Evolutionary conservation across 2,797 vertebrate species (phyloP).

Genomic region (Enteromius viviparus): DNA sequence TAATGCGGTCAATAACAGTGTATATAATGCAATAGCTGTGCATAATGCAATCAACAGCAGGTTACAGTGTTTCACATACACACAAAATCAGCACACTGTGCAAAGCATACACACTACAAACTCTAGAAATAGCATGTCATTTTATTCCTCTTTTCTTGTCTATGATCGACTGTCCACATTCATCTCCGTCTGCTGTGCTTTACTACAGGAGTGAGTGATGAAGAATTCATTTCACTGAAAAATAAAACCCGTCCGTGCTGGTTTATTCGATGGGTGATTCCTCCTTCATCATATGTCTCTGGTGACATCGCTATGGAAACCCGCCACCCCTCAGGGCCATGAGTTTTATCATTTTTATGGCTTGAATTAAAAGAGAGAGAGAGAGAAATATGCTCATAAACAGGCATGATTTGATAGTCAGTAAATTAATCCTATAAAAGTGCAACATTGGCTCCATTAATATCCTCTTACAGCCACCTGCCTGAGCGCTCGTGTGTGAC

Average conservation of each 20-base stretch:
- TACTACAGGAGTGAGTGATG: conserved; percentile 54
- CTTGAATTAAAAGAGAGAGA: conserved; percentile 52
- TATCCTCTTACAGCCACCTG: conserved; percentile 21
- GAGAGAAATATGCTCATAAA: conserved; percentile 31
- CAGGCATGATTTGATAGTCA: conserved; percentile 41
- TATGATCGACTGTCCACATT: conserved; percentile 21
- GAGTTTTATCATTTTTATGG: conserved; percentile 56
- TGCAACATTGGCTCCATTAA: conserved; percentile 31
- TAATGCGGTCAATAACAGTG: background rate
- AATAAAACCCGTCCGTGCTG: conserved; percentile 41
- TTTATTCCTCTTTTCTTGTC: conserved; percentile 7
- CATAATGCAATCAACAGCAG: background rate
- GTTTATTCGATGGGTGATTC: conserved; percentile 65
- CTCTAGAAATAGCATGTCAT: background rate
- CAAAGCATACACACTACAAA: background rate
- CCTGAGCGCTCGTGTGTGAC: background rate
- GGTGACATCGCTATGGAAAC: conserved; percentile 65
- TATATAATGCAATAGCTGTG: background rate
- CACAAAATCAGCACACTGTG: background rate
- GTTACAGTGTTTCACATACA: background rate
- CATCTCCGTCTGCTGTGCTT: conserved; percentile 44
- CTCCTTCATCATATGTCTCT: conserved; percentile 57
- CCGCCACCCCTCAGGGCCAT: conserved; percentile 29
- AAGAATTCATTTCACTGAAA: conserved; percentile 57
- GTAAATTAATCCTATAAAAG: conserved; percentile 45